Evolutionary conservation across 2,888 invertebrate species (phyloP).

Genomic region (Selenia dentaria): DNA sequence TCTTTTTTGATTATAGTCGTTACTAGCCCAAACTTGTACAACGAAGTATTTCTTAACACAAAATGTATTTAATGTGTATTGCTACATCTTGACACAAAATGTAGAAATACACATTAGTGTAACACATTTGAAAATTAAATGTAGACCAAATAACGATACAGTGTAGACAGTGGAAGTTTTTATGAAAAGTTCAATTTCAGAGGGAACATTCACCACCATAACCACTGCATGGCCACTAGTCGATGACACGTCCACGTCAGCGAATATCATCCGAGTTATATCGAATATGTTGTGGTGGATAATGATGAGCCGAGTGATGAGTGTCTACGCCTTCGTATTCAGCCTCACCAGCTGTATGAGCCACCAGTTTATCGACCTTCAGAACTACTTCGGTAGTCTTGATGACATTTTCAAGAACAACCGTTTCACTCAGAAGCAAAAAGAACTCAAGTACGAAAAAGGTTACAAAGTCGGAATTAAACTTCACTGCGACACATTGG

Average conservation of each 20-base stretch:
- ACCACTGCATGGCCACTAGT: slow-evolving; percentile 20
- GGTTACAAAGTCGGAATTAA: slow-evolving; percentile 43
- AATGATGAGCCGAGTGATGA: slow-evolving; percentile 8
- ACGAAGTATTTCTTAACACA: no score
- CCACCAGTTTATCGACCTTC: slow-evolving; percentile 43
- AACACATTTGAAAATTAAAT: no score
- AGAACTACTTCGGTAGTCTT: slow-evolving; percentile 44
- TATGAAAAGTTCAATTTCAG: no score
- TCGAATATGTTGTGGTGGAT: slow-evolving; percentile 20
- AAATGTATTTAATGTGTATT: no score
- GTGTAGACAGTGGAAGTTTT: no score
- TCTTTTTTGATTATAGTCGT: no score
- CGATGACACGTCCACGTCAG: slow-evolving; percentile 7
- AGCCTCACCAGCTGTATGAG: slow-evolving; percentile 30
- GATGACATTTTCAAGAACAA: slow-evolving; percentile 34
- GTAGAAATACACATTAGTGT: no score
- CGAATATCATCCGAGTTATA: slow-evolving; percentile 6
- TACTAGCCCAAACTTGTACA: no score
- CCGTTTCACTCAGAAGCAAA: slow-evolving; percentile 25
- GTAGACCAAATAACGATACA: no score
- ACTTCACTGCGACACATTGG: slow-evolving; percentile 42
- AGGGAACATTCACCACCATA: slow-evolving; percentile 15
- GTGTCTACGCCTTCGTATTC: no score
- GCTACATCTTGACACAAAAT: no score
- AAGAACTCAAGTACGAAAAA: slow-evolving; percentile 40